Conservation (phyloP, 2,888 invertebrate genomes). For the Nebria brevicollis region DNA sequence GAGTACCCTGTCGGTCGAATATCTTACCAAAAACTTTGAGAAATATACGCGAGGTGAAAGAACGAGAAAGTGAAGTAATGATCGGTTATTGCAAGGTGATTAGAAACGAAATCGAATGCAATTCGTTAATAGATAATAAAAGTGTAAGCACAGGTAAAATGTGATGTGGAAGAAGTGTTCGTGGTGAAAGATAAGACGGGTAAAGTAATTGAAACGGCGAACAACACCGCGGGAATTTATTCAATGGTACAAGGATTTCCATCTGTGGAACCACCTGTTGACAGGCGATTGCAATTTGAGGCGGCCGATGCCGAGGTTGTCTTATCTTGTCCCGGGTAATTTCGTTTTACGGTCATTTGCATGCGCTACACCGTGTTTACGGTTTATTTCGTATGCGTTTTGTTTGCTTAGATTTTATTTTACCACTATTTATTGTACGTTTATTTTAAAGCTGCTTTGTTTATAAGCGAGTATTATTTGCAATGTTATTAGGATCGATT, state of each 20-base stretch:
- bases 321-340: conserved; percentile 66
- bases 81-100: conserved; percentile 66
- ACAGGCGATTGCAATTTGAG: conserved; percentile 61
- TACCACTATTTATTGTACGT: too few relatives aligned
- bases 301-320: conserved; percentile 58
- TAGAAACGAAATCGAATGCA: neutral
- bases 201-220: conserved; percentile 67
- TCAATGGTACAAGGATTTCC: conserved; percentile 66
- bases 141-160: conserved; percentile 58
- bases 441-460: too few relatives aligned
- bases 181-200: conserved; percentile 66
- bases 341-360: neutral
- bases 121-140: neutral
- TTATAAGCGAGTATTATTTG: too few relatives aligned
- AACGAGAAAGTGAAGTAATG: conserved; percentile 67
- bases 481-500: too few relatives aligned
- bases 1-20: conserved; percentile 70
- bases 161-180: conserved; percentile 64
- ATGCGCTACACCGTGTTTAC: neutral
- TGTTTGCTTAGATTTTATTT: too few relatives aligned
- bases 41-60: conserved; percentile 59
- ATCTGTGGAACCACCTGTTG: conserved; percentile 61
- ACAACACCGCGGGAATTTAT: conserved; percentile 71
- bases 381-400: too few relatives aligned
- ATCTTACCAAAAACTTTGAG: conserved; percentile 64